phyloP scores from a whole-genome alignment of 2,888 invertebrate species.

The Clusia tigrina region DNA sequence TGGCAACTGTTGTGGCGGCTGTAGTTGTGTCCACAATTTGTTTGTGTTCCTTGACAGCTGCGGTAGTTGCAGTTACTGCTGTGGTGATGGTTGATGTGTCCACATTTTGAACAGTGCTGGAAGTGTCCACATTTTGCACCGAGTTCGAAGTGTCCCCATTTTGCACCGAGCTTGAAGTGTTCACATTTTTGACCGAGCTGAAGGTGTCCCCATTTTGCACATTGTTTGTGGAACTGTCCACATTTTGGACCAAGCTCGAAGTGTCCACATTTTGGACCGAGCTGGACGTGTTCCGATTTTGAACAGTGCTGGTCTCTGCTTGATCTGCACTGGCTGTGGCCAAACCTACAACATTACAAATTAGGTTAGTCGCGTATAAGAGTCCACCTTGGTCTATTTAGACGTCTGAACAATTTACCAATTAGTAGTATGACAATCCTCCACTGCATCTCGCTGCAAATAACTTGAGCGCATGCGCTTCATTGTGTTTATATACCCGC shows the following conservation, averaged over 20 bases:
- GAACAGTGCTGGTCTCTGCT: not conserved
- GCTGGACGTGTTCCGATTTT: not conserved
- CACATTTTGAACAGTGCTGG: too few relatives aligned
- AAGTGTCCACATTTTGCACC: too few relatives aligned
- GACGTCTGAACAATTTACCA: not conserved
- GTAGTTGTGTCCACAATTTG: not conserved
- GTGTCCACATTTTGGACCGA: not conserved
- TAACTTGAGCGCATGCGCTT: not conserved
- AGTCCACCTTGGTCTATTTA: not conserved
- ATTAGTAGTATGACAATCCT: not conserved
- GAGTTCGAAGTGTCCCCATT: too few relatives aligned
- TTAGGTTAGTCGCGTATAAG: not conserved
- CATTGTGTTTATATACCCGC: not conserved
- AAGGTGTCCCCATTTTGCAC: too few relatives aligned
- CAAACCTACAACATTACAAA: not conserved
- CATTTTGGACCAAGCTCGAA: too few relatives aligned
- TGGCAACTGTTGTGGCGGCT: not conserved
- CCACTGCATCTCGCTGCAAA: constrained; percentile 3
- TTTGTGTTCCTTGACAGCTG: not conserved
- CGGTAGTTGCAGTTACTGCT: not conserved
- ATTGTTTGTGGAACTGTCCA: too few relatives aligned
- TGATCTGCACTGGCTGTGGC: not conserved
- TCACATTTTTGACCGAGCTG: too few relatives aligned
- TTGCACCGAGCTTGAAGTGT: too few relatives aligned
- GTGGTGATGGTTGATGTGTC: too few relatives aligned